Evolutionary conservation across 2,797 vertebrate species (phyloP), one percentile per base, ranked within the genome.

Genomic region (Okamejei kenojei): DNA sequence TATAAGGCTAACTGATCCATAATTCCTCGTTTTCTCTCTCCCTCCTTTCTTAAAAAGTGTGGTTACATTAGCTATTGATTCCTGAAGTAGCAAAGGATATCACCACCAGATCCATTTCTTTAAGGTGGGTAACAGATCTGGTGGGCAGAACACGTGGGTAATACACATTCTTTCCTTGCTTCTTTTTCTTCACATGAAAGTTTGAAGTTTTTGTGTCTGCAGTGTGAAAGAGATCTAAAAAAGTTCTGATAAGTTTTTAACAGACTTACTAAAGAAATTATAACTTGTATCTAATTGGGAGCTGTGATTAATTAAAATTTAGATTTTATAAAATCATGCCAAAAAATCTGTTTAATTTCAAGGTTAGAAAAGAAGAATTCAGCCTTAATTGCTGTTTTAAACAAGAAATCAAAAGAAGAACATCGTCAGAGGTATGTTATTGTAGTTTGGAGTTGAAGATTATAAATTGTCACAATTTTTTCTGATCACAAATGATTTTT

Each of bases 361-460:
- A 92, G 90, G 71, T 92, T 92, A 74, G 90, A 92, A 32, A 92
- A 73, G 71, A 92, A 92, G 71, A 76, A 92, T 26, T 92, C 71
- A 74, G 90, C 90, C 2, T 92, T 92, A 74, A 13, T 76, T 54
- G 71, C 90, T 92, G 90, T 71, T 76, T 92, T 92, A 76, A 92
- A 92, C 35, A 92, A 92, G 35, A 92, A 92, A 74, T 92, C 90
- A 38, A 73, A 17, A 80, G 54, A 76, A 92, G 88, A 91, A 74
- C 29, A 76, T 54, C 29, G 90, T 45, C 38, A 92, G 38, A 92
- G 90, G 71, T 91, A 74, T 45, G 68, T 74, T 54, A 65, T 74
- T 45, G n/a, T 19, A 71, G 21, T 92, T 92, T 71, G 32, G 15
- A 82, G 80, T 26, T 3, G 19, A 68, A 68, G 65, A 15, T 88